Evolutionary conservation across 2,113 vertebrate species (phyloP), one percentile per base, ranked within the genome.

Genomic region (Seriola dumerili): DNA sequence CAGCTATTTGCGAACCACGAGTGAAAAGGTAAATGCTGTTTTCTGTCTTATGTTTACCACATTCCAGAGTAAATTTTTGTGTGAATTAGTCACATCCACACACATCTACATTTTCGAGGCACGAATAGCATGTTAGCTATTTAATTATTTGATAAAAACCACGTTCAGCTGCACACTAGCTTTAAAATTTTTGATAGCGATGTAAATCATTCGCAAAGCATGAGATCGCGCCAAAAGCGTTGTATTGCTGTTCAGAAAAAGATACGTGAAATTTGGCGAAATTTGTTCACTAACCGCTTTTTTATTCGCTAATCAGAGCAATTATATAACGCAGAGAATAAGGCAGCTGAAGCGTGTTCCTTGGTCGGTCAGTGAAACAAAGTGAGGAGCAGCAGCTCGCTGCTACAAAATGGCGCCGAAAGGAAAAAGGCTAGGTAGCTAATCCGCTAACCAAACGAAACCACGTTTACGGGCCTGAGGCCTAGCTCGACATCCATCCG

Each of bases 321-420:
- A 7, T 52, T 52, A 52, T 21, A 4, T 52, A 52, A 52, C 50
- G 7, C 7, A 3, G 50, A 21, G 11, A 23, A 16, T 4, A 17
- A 9, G 23, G n/a, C 25, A 7, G 3, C 0, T 10, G 13, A 3
- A 9, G 16, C n/a, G 7, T 17, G 7, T 3, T 21, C 46, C 50
- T 52, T 12, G 9, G 52, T 59, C 38, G 62, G 36, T 12, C 58
- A 13, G 4, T 4, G 57, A 65, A 42, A 88, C 86, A 89, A 90
- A 85, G 65, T 66, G 72, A n/a, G 62, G 72, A 29, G 17, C 42
- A 11, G 19, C 9, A n/a, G 85, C 71, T 52, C 42, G 32, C 2
- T 72, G 80, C 79, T 82, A 85, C 89, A 93, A 93, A 93, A 94
- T 94, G 93, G 93, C 93, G 93, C 91, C 55, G 69, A n/a, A 10